Percentiles rank a stretch among this genome's conserved stretches.
Evolutionary conservation across 2,888 invertebrate species (phyloP).

Genomic region (Dione vanillae): DNA sequence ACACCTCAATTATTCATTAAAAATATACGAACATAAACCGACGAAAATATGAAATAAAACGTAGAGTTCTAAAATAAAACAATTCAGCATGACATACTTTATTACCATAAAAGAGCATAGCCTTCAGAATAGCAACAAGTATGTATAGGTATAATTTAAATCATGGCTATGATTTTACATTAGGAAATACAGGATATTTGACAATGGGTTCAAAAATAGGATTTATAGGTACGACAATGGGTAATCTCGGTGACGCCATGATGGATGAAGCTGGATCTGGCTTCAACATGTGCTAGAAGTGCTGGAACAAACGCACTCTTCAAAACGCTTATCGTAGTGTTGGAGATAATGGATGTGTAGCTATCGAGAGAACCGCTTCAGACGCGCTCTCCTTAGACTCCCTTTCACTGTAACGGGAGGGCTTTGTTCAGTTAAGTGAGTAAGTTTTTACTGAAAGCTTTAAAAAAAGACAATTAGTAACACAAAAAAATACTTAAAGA

Average conservation of each 20-base stretch:
- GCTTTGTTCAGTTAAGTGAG: constrained; percentile 43
- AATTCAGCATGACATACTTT: constrained; percentile 45
- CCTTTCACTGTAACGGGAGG: constrained; percentile 54
- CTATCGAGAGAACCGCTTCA: constrained; percentile 48
- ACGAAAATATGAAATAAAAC: too few relatives aligned
- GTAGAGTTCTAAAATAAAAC: constrained; percentile 40
- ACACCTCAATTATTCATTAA: too few relatives aligned
- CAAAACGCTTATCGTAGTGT: constrained; percentile 27
- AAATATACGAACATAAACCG: too few relatives aligned
- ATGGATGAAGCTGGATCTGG: constrained; percentile 63
- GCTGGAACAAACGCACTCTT: constrained; percentile 51
- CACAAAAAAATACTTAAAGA: too few relatives aligned
- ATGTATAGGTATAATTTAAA: too few relatives aligned
- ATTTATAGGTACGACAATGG: constrained; percentile 56
- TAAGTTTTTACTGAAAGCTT: background rate
- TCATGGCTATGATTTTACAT: constrained; percentile 45
- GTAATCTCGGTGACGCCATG: constrained; percentile 60
- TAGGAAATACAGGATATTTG: constrained; percentile 41
- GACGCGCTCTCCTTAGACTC: constrained; percentile 50
- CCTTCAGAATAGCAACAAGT: constrained; percentile 23
- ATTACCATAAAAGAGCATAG: constrained; percentile 37
- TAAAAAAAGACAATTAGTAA: too few relatives aligned
- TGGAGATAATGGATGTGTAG: constrained; percentile 5
- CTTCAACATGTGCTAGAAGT: constrained; percentile 53
- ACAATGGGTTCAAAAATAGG: constrained; percentile 42